phyloP scores from a whole-genome alignment of 2,797 vertebrate genomes.

The Lophotriccus pileatus region DNA sequence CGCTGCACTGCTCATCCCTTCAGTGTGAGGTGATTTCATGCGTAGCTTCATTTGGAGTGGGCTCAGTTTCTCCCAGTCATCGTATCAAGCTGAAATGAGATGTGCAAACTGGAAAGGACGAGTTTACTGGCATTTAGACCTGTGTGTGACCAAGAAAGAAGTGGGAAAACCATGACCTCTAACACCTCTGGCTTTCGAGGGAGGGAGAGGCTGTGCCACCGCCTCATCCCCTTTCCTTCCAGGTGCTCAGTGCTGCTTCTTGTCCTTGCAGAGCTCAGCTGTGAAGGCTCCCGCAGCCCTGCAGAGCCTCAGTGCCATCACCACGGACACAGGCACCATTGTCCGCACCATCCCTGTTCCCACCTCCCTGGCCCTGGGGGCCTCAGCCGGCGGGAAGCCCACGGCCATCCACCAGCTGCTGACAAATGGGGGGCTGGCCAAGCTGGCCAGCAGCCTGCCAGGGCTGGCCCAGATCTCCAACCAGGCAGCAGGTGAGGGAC shows the following conservation, averaged over 20 bases:
- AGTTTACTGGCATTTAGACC: not conserved
- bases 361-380: constrained; percentile 79
- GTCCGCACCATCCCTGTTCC: constrained; percentile 89
- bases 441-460: constrained; percentile 91
- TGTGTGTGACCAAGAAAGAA: not conserved
- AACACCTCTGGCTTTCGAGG: not conserved
- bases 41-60: not conserved
- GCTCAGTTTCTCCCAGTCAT: not conserved
- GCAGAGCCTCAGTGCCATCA: not conserved
- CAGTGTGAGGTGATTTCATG: rapidly evolving
- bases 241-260: not conserved
- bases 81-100: not conserved
- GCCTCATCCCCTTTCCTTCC: not conserved
- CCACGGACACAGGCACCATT: constrained; percentile 22
- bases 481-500: constrained; percentile 84
- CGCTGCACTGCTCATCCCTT: rapidly evolving
- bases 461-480: constrained; percentile 93
- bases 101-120: not conserved
- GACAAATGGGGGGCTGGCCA: constrained; percentile 90
- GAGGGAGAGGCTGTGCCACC: not conserved
- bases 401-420: constrained; percentile 96
- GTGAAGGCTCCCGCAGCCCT: not conserved
- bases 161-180: not conserved
- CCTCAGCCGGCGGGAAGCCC: constrained; percentile 81
- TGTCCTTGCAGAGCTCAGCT: not conserved